Evolutionary conservation across 2,113 vertebrate species (phyloP), one percentile per base, ranked within the genome.

Genomic region (Cynocephalus volans): DNA sequence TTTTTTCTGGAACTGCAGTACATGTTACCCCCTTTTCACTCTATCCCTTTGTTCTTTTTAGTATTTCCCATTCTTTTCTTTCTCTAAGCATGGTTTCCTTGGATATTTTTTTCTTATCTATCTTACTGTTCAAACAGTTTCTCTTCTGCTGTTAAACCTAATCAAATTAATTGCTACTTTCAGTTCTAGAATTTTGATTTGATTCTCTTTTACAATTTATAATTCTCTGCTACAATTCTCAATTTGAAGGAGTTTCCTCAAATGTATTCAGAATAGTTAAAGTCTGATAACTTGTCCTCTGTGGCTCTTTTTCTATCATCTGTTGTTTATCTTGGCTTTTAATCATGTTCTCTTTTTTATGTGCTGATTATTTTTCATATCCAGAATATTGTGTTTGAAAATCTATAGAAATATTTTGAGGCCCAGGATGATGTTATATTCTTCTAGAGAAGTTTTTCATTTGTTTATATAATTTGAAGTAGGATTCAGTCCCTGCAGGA

Each of bases 381-480:
- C 60, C 6, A 85, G 24, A 70, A 70, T 62, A 60, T 50, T 79
- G 72, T 79, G 45, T 85, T 54, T 79, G 54, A 85, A 90, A 90
- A 85, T 45, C 62, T 85, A 12, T 85, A 70, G 72, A 52, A 45
- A 45, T 95, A 62, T 70, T 95, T 60, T 76, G 80, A 85, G 72
- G 79, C 26, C n/a, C 52, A 26, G n/a, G 70, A 26, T 85, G 26
- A 48, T 79, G 64, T 62, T 90, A 33, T 15, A 36, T 70, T 85
- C 72, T 62, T 62, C 11, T 17, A 77, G 52, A 69, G 24, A 77
- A 90, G 26, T 85, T 76, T 70, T 69, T 91, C 54, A 70, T 79
- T 95, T 79, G 5, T 45, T 91, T 95, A 60, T 45, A 90, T 92
- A 56, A 73, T 88, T 73, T 87, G 73, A 92, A 81, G 60, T 17